Base-by-base conservation (phyloP, 2,888 invertebrate genomes). In the Punctoribates punctum region DNA sequence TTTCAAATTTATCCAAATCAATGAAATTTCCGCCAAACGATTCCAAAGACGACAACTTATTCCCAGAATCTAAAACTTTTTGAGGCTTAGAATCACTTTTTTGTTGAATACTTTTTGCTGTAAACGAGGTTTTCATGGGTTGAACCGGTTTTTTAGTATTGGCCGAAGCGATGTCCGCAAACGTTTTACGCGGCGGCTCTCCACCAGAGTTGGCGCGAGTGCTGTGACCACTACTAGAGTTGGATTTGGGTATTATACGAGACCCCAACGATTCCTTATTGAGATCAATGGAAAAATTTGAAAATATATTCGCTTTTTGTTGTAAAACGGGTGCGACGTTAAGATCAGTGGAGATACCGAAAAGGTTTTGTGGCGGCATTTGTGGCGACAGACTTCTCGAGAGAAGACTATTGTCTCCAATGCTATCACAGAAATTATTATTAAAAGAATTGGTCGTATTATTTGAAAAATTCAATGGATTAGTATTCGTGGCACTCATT, bases 271-370 rank as follows among this genome's bases (percentile, higher is more conserved):
- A 46, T 13, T 72, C 72, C 48, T 42, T 72, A 72, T 72, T 72
- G 72, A 72, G 72, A 72, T 72, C 72, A 48, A 72, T 72, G 4
- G 72, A 72, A 72, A 72, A 72, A 72, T 42, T 72, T 42, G 42
- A 42, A 42, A 42, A 42, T 11, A 42, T 42, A 72, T 72, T 72
- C 15, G 27, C 25, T 46, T 72, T 72, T 34, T 15, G 29, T 65
- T 65, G 29, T 29, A 27, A 27, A 62, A 20, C 20, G 23, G 23
- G 25, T 9, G 25, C 38, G n/a, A 67, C 5, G n/a, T 67, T 38
- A 34, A 72, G 23, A 48, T 72, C 72, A 72, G 65, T 34, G 20
- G 65, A 67, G 65, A 72, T 48, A 13, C 72, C 72, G 20, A 72
- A 72, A 23, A 72, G 8, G n/a, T 67, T 72, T 70, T 70, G 70